Conservation (phyloP, 2,888 invertebrate genomes). For the Chaitophorus viminalis region DNA sequence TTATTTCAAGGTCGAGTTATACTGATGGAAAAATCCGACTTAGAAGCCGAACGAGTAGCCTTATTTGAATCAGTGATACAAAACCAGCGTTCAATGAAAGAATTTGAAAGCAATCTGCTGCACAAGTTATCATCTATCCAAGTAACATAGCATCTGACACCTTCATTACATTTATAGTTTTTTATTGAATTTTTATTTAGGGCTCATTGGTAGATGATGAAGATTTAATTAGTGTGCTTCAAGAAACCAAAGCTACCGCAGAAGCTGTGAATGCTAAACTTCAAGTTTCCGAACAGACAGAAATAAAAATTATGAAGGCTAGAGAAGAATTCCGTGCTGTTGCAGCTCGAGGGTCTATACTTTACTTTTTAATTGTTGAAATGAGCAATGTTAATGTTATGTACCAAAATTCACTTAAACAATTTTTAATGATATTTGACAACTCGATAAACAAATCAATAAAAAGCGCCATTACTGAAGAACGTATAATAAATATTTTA, state of each 20-base stretch:
- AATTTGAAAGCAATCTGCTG: constrained; percentile 90
- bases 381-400: constrained; percentile 96
- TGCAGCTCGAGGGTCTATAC: constrained; percentile 90
- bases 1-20: constrained; percentile 79
- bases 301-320: constrained; percentile 91
- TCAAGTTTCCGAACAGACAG: constrained; percentile 90
- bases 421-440: constrained; percentile 93
- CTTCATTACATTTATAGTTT: neutral
- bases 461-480: constrained; percentile 84
- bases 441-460: constrained; percentile 86
- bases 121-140: constrained; percentile 91
- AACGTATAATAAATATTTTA: constrained; percentile 88
- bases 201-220: constrained; percentile 96
- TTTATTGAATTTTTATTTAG: constrained; percentile 64
- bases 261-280: constrained; percentile 96
- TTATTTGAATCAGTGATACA: constrained; percentile 95
- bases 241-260: constrained; percentile 87
- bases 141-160: constrained; percentile 65
- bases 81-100: constrained; percentile 95
- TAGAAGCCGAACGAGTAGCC: constrained; percentile 92
- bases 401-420: constrained; percentile 96
- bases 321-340: constrained; percentile 96
- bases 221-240: constrained; percentile 88
- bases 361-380: constrained; percentile 96
- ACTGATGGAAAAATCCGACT: constrained; percentile 93